These are phyloP conservation scores for Noturus placidus DNA, from an alignment of 2,113 vertebrate genomes.

Conservation along the genomic window DNA sequence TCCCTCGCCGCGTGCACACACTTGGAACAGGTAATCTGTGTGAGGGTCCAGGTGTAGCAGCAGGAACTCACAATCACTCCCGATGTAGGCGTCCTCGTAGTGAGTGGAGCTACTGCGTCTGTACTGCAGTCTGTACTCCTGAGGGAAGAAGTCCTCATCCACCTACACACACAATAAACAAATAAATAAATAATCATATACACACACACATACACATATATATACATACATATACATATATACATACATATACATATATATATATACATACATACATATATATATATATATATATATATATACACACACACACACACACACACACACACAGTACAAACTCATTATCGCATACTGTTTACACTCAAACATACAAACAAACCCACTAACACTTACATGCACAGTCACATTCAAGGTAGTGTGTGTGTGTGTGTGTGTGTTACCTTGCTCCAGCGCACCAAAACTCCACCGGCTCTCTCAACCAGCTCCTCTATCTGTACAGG, in stretches of 20 bases:
- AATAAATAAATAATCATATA: not conserved
- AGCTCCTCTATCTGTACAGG: constrained; percentile 94
- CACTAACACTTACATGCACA: not conserved
- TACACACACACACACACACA: too few relatives aligned
- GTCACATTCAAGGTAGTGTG: not conserved
- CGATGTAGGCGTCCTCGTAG: constrained; percentile 90
- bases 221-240: too few relatives aligned
- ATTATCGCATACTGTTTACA: not conserved
- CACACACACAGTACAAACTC: too few relatives aligned
- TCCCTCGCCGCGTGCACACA: constrained; percentile 91
- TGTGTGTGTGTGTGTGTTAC: constrained; percentile 61
- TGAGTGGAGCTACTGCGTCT: constrained; percentile 77
- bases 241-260: too few relatives aligned
- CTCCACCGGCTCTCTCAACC: constrained; percentile 89
- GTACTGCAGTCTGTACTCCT: constrained; percentile 90
- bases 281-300: too few relatives aligned
- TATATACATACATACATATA: too few relatives aligned
- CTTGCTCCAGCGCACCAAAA: constrained; percentile 96
- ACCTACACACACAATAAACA: constrained; percentile 70
- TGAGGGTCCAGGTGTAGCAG: constrained; percentile 90
- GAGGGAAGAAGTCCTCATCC: constrained; percentile 87
- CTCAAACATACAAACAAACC: not conserved
- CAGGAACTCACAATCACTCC: constrained; percentile 85
- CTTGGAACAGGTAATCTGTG: constrained; percentile 86
- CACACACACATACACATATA: too few relatives aligned